These are phyloP conservation scores for Rhincodon typus DNA, from an alignment of 2,797 vertebrate species.

Conservation along the genomic window DNA sequence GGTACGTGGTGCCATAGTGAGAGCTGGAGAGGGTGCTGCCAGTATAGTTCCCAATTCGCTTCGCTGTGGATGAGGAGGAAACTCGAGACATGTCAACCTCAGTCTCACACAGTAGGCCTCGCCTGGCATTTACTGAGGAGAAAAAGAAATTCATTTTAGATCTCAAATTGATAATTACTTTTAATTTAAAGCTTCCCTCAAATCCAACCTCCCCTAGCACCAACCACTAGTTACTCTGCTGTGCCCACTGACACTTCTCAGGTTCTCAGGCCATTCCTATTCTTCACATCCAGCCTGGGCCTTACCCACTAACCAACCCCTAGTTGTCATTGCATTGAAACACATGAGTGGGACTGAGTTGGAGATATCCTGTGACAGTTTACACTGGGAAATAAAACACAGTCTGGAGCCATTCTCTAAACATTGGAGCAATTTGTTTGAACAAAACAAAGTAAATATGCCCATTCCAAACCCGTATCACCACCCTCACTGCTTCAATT, in stretches of 20 bases:
- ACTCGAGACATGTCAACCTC: slow-evolving; percentile 23
- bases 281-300: not conserved
- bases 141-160: not conserved
- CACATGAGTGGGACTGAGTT: not conserved
- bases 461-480: not conserved
- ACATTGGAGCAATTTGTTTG: not conserved
- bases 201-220: not conserved
- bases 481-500: not conserved
- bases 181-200: not conserved
- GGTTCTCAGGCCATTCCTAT: not conserved
- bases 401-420: not conserved
- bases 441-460: not conserved
- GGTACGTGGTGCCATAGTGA: not conserved
- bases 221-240: too few species aligned
- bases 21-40: not conserved
- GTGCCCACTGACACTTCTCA: not conserved
- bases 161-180: too few species aligned
- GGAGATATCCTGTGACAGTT: not conserved
- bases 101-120: not conserved
- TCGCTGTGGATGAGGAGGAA: not conserved
- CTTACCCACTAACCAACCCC: not conserved
- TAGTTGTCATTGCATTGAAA: not conserved
- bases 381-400: too few species aligned
- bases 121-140: slow-evolving; percentile 20
- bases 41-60: not conserved